Evolutionary conservation across 1,140 invertebrate species (phyloP).

Genomic region (Bradysia coprophila): DNA sequence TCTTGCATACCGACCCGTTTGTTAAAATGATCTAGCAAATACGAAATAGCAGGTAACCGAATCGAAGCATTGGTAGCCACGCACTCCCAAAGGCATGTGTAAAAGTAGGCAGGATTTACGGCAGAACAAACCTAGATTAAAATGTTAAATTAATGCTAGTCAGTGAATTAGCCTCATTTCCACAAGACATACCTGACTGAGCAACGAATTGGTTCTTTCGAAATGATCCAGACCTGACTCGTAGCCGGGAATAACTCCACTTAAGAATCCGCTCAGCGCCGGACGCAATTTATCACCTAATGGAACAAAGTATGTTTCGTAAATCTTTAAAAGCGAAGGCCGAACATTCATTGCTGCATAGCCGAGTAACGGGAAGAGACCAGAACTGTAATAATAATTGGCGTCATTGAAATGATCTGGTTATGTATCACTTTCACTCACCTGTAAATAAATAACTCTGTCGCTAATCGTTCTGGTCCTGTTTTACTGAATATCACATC

Average conservation of each 20-base stretch:
- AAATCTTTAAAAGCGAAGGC: conserved; percentile 64
- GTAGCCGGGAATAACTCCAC: conserved; percentile 66
- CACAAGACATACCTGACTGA: conserved; percentile 42
- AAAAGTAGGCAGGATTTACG: conserved; percentile 65
- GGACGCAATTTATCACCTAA: conserved; percentile 63
- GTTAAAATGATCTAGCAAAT: conserved; percentile 67
- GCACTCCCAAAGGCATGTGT: conserved; percentile 79
- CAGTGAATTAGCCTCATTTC: conserved; percentile 18
- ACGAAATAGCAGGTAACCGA: conserved; percentile 69
- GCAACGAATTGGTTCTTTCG: conserved; percentile 55
- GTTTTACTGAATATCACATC: conserved; percentile 86
- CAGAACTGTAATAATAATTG: conserved; percentile 27
- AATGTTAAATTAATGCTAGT: conserved; percentile 55
- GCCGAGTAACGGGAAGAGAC: conserved; percentile 75
- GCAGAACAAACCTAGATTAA: conserved; percentile 58
- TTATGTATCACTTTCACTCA: neutral
- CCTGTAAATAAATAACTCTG: conserved; percentile 77
- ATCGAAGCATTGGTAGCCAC: conserved; percentile 64
- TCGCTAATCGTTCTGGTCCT: conserved; percentile 60
- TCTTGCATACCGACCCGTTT: conserved; percentile 65
- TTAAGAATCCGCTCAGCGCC: conserved; percentile 71
- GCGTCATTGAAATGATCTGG: neutral
- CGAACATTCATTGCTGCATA: conserved; percentile 85
- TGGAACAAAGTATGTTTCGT: conserved; percentile 83
- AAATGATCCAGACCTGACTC: conserved; percentile 86